Base-by-base conservation (phyloP, 1,140 invertebrate genomes). In the Temnothorax longispinosus region DNA sequence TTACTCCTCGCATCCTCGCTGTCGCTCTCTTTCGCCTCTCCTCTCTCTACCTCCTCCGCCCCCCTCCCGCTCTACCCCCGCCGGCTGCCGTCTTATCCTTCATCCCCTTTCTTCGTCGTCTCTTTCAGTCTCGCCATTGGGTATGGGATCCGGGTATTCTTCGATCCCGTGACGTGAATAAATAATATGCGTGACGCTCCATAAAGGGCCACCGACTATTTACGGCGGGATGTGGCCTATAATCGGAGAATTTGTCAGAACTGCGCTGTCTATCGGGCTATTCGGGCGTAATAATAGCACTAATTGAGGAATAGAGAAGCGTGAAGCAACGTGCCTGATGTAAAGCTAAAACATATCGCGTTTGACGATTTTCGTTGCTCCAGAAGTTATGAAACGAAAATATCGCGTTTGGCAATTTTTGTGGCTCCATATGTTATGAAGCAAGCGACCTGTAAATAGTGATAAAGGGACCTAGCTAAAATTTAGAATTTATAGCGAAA, bases 101-200 rank as follows among this genome's bases (percentile, higher is more conserved):
- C 67, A 64, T 74, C 80, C 87, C 74, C 78, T 89, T 90, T 78
- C 85, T 86, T 77, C 74, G 58, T 74, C 60, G 84, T 78, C 88
- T 78, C 88, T 90, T 80, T 90, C 80, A 82, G 89, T 69, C 82
- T 84, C 54, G 84, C 90, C 89, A 69, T 75, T 85, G 71, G 84
- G 65, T 64, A 89, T 64, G 74, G 27, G 62, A 64, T 86, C 69
- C 81, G 87, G 89, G 74, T 76, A 90, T 91, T 89, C 90, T 91
- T 89, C 90, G 85, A 89, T 91, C 89, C 77, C 90, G 88, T 91
- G 90, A 91, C 90, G 90, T 91, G 89, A 91, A 91, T 91, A 91
- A 91, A 91, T 91, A 91, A 91, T 91, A 91, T 77, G 88, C 89
- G 89, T 90, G 89, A 90, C 89, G 89, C 86, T 81, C 89, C 85